Percentiles rank a stretch among this genome's conserved stretches.
phyloP scores from a whole-genome alignment of 2,113 vertebrate genomes.

The Oreamnos americanus region DNA sequence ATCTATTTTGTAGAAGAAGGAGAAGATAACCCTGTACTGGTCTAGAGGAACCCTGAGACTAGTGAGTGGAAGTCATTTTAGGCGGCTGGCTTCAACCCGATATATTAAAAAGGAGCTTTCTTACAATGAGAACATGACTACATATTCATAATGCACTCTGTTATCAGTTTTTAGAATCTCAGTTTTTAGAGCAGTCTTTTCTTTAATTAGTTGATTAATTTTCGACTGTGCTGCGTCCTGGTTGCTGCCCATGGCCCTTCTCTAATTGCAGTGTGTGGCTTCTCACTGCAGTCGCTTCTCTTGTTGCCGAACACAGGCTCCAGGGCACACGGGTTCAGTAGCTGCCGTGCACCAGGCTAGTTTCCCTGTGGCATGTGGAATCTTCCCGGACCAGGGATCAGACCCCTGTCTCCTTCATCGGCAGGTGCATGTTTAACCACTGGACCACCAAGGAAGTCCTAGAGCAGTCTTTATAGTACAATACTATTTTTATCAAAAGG shows the following conservation, averaged over 20 bases:
- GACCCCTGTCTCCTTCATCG: not conserved
- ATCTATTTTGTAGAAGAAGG: not conserved
- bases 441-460: not conserved
- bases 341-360: not conserved
- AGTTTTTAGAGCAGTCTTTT: not conserved
- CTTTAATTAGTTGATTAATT: not conserved
- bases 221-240: not conserved
- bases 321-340: not conserved
- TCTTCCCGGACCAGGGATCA: not conserved
- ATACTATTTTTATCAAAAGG: not conserved
- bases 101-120: not conserved
- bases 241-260: not conserved
- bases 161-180: not conserved
- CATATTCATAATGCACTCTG: not conserved
- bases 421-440: not conserved
- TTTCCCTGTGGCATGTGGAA: not conserved
- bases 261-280: accelerated
- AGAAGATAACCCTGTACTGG: not conserved
- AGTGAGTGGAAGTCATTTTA: not conserved
- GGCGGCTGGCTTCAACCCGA: not conserved
- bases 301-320: not conserved
- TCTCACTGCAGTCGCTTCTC: not conserved
- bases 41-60: not conserved
- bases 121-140: not conserved
- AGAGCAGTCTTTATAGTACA: not conserved